phyloP scores from a whole-genome alignment of 1,140 invertebrate genomes.

The Drosophila serrata region DNA sequence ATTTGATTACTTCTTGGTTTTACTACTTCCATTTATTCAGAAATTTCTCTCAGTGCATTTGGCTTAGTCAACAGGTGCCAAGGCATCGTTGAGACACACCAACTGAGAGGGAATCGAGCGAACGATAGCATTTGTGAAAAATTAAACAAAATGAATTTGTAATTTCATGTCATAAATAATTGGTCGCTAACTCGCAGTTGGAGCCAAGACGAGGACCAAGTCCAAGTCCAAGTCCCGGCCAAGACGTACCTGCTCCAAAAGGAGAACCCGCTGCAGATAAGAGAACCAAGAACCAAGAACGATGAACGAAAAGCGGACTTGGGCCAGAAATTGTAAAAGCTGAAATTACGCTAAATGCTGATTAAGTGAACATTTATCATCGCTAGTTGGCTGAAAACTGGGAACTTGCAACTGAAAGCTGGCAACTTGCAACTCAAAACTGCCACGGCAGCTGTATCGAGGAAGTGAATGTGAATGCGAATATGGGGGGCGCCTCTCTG shows the following conservation, averaged over 20 bases:
- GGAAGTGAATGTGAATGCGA: conserved; percentile 64
- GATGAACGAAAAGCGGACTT: conserved; percentile 32
- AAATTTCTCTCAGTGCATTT: neutral
- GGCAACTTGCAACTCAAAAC: conserved; percentile 4
- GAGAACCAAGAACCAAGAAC: conserved; percentile 16
- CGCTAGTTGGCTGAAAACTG: conserved; percentile 62
- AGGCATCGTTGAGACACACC: neutral
- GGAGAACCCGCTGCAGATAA: conserved; percentile 28
- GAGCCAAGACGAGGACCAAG: conserved; percentile 35
- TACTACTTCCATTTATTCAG: neutral
- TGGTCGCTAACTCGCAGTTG: conserved; percentile 77
- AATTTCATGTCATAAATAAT: conserved; percentile 85
- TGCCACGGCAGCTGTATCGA: conserved; percentile 52
- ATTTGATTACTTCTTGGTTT: neutral
- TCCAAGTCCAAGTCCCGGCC: conserved; percentile 15
- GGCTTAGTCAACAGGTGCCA: conserved; percentile 58
- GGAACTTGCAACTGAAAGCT: conserved; percentile 8
- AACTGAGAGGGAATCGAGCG: conserved; percentile 3
- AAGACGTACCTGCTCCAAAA: conserved; percentile 45
- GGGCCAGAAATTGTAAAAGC: conserved; percentile 74
- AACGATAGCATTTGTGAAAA: conserved; percentile 74
- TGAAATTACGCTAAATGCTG: conserved; percentile 85
- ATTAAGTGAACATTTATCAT: conserved; percentile 85
- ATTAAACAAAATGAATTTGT: conserved; percentile 85
- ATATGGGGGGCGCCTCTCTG: conserved; percentile 36